These are phyloP conservation scores for Tenualosa ilisha DNA, from an alignment of 2,797 vertebrate species.

Conservation along the genomic window DNA sequence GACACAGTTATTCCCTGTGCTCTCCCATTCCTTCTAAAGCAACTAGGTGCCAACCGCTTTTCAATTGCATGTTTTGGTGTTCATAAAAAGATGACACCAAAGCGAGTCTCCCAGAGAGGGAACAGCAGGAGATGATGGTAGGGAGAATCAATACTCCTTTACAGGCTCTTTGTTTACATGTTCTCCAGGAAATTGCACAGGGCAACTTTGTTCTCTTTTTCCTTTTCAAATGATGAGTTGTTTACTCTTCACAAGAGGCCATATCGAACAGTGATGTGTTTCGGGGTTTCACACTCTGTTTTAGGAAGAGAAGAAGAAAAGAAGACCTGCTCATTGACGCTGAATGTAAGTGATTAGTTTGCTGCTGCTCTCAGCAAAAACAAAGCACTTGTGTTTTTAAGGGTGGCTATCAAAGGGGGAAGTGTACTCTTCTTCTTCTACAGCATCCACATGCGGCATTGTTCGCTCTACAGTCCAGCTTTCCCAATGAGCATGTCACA, in stretches of 20 bases:
- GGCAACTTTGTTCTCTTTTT: not conserved
- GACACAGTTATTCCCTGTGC: not conserved
- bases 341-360: not conserved
- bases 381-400: not conserved
- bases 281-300: not conserved
- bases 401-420: not conserved
- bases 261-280: not conserved
- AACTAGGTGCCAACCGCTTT: not conserved
- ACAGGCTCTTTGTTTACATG: constrained; percentile 1
- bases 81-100: not conserved
- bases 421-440: not conserved
- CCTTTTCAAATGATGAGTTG: not conserved
- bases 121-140: not conserved
- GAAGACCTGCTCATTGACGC: not conserved
- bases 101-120: not conserved
- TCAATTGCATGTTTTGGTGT: constrained; percentile 3
- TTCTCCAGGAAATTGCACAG: not conserved
- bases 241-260: not conserved
- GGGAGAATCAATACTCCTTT: not conserved
- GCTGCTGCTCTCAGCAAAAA: not conserved
- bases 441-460: not conserved
- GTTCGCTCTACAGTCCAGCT: not conserved
- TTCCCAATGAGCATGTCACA: not conserved
- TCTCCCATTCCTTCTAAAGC: not conserved
- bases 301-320: not conserved